These are phyloP conservation scores for Diarsia dahlii DNA, from an alignment of 2,888 invertebrate genomes.

Conservation along the genomic window DNA sequence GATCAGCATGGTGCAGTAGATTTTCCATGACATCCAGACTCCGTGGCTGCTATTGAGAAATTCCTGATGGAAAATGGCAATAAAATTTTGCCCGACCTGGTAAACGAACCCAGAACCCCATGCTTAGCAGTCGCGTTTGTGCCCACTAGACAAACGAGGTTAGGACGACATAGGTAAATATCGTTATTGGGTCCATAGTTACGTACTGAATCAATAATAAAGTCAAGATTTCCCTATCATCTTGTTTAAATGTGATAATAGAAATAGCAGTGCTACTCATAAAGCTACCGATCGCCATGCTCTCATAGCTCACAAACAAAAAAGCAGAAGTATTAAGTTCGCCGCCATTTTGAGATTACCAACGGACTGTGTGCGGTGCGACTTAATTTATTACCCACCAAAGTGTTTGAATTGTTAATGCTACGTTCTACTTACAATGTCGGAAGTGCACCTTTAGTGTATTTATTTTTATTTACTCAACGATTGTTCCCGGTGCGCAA, in stretches of 20 bases:
- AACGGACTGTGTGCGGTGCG: conserved; percentile 77
- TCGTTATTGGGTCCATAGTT: neutral
- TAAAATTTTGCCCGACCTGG: too few species aligned
- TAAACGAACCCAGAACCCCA: too few species aligned
- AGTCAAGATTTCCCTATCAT: too few species aligned
- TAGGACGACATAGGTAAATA: neutral
- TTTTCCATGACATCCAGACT: too few species aligned
- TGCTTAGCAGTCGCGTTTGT: too few species aligned
- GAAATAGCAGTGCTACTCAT: neutral
- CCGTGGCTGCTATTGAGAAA: too few species aligned
- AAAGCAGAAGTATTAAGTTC: conserved; percentile 80
- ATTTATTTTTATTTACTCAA: conserved; percentile 68
- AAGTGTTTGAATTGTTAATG: conserved; percentile 89
- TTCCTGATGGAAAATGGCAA: too few species aligned
- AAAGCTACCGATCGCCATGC: conserved; percentile 33
- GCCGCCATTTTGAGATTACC: conserved; percentile 86
- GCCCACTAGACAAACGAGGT: too few species aligned
- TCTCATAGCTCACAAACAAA: conserved; percentile 68
- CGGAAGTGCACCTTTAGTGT: conserved; percentile 67
- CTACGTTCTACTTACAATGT: conserved; percentile 75
- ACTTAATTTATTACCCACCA: conserved; percentile 87
- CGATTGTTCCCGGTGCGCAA: conserved; percentile 22
- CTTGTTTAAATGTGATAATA: neutral
- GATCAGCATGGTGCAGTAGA: too few species aligned
- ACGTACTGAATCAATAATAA: too few species aligned